A percentile compares a stretch with the other conserved stretches of the same genome.
phyloP scores from a whole-genome alignment of 2,797 vertebrate species.

The Dryobates pubescens region DNA sequence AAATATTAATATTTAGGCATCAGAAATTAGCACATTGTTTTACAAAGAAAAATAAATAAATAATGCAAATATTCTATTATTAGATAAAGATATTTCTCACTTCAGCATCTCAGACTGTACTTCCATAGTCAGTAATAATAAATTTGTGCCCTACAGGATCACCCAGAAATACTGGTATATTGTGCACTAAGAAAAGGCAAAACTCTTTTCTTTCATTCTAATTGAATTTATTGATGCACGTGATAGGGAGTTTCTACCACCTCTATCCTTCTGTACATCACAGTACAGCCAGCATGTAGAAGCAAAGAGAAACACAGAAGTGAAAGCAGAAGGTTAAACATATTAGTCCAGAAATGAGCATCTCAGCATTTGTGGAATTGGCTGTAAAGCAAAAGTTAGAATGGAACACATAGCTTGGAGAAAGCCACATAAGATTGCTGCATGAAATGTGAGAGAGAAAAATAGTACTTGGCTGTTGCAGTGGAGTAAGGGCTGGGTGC shows the following conservation, averaged over 20 bases:
- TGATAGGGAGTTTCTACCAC: not conserved
- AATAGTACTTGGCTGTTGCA: not conserved
- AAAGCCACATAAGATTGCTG: not conserved
- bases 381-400: not conserved
- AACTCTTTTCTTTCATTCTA: not conserved
- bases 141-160: not conserved
- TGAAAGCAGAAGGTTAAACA: not conserved
- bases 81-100: not conserved
- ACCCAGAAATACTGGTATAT: not conserved
- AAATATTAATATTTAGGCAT: not conserved
- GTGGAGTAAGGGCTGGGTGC: not conserved
- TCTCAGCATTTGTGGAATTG: not conserved
- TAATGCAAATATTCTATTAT: not conserved
- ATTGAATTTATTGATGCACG: fast-evolving
- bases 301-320: not conserved
- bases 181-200: not conserved
- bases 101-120: not conserved
- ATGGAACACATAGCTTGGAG: not conserved
- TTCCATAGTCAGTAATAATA: not conserved
- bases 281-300: not conserved
- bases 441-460: not conserved
- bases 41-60: not conserved
- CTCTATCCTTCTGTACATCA: not conserved
- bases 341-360: not conserved
- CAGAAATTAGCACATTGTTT: not conserved